Conservation (phyloP, 2,797 vertebrate genomes). For the Gymnoscopelus microlampas region DNA sequence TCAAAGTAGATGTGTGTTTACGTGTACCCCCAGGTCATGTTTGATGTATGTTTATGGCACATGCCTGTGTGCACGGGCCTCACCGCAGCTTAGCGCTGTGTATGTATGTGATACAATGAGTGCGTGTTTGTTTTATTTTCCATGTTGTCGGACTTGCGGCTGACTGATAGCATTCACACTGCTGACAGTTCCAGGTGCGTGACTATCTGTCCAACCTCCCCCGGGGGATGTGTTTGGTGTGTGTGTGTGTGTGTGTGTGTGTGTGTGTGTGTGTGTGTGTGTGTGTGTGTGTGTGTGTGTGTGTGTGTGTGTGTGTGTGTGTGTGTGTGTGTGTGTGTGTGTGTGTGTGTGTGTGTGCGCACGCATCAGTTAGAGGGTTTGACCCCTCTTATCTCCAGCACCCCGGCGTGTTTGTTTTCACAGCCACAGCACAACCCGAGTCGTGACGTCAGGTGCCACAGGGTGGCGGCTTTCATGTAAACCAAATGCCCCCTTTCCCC, state of each 20-base stretch:
- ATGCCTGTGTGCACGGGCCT: neutral
- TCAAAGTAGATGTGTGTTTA: constrained; percentile 46
- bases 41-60: constrained; percentile 47
- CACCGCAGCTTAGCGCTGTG: neutral
- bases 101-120: constrained; percentile 15
- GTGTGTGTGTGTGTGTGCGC: constrained; percentile 11
- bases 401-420: constrained; percentile 74
- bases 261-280: constrained; percentile 21
- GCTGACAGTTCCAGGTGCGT: constrained; percentile 70
- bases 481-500: constrained; percentile 10
- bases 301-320: constrained; percentile 22
- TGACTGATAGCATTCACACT: constrained; percentile 70
- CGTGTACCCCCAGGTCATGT: constrained; percentile 27
- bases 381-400: constrained; percentile 73
- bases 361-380: constrained; percentile 40
- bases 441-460: constrained; percentile 64
- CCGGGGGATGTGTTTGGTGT: constrained; percentile 33
- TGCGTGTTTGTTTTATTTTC: constrained; percentile 70
- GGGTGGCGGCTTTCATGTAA: constrained; percentile 52
- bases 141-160: constrained; percentile 61
- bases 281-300: constrained; percentile 14
- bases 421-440: constrained; percentile 45
- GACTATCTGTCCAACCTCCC: constrained; percentile 63
- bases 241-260: constrained; percentile 12
- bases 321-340: constrained; percentile 14